Evolutionary conservation across 35 echinoderm and acorn worm species (phyloP).

Genomic region (Patiria miniata): DNA sequence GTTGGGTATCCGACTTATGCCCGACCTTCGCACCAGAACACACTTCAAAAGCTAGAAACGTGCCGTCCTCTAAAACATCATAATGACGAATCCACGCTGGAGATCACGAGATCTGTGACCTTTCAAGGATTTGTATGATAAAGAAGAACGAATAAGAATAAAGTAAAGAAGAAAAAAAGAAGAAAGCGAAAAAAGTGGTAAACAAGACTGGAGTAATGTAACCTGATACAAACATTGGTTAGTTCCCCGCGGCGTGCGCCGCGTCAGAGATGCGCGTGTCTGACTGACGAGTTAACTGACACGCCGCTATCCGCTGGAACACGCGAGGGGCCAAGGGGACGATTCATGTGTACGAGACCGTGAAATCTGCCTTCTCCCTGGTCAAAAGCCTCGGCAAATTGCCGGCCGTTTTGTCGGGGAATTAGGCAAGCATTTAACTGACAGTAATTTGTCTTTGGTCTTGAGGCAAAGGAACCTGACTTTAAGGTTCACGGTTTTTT

Average conservation of each 20-base stretch:
- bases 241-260: not conserved
- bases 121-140: not conserved
- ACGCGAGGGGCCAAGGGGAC: not conserved
- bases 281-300: too few relatives aligned
- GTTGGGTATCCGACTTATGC: too few relatives aligned
- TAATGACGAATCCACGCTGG: not conserved
- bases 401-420: not conserved
- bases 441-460: too few relatives aligned
- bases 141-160: too few relatives aligned
- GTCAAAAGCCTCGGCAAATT: not conserved
- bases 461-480: too few relatives aligned
- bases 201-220: not conserved
- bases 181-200: not conserved
- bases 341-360: not conserved
- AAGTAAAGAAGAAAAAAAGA: not conserved
- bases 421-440: not conserved
- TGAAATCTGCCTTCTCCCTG: not conserved
- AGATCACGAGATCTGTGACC: not conserved
- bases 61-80: too few relatives aligned
- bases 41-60: too few relatives aligned
- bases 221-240: slow-evolving; percentile 3
- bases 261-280: too few relatives aligned
- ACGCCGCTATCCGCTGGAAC: too few relatives aligned
- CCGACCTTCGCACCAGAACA: too few relatives aligned
- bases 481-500: too few relatives aligned